Conservation (phyloP, 2,113 vertebrate genomes). For the Chrysemys picta region DNA sequence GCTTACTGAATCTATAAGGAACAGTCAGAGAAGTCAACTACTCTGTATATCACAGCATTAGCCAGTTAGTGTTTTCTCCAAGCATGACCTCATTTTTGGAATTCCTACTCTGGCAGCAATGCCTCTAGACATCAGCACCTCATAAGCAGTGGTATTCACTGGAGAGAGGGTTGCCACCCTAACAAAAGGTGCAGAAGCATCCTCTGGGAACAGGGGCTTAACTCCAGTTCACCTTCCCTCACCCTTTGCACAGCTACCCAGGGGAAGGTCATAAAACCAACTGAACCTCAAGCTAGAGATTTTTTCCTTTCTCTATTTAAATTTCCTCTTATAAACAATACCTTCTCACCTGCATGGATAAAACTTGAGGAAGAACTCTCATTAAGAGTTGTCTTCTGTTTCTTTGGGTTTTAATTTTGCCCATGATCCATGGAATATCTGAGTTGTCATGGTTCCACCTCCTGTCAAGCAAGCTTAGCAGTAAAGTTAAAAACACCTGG, state of each 20-base stretch:
- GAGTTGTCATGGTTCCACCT: background rate
- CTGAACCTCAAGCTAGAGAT: background rate
- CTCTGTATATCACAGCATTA: background rate
- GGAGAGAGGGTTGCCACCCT: background rate
- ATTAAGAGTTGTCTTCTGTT: rapidly evolving
- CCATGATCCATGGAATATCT: background rate
- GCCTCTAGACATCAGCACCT: background rate
- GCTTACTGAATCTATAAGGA: background rate
- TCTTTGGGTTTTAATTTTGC: background rate
- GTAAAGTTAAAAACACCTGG: background rate
- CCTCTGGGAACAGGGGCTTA: background rate
- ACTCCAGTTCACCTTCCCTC: background rate
- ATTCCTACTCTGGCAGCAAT: background rate
- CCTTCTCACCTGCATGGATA: background rate
- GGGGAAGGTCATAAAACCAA: background rate
- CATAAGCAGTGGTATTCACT: background rate
- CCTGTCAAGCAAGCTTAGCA: rapidly evolving
- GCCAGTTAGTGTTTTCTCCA: background rate
- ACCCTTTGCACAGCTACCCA: background rate
- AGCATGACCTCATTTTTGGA: background rate
- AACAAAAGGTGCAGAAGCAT: background rate
- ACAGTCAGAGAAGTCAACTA: background rate
- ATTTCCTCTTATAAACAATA: background rate
- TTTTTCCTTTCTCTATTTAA: background rate
- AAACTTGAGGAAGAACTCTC: background rate